A percentile compares a stretch with the other conserved stretches of the same genome.
Evolutionary conservation across 2,113 vertebrate genomes (phyloP).

Genomic region (Peucedramus taeniatus): DNA sequence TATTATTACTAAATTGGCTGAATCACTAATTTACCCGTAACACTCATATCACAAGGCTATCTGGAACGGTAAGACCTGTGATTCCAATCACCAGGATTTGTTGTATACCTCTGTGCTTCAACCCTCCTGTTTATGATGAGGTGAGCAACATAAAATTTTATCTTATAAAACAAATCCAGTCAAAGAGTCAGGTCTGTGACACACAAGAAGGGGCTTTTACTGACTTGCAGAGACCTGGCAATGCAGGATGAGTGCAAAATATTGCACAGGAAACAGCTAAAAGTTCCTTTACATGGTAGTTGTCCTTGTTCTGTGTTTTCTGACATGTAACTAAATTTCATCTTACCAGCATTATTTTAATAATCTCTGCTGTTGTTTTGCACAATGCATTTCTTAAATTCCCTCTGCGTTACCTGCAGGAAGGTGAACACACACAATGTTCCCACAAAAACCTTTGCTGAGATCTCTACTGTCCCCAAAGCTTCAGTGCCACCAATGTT

Average conservation of each 20-base stretch:
- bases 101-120: background rate
- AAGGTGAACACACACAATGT: background rate
- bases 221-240: background rate
- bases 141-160: background rate
- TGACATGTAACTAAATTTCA: background rate
- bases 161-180: background rate
- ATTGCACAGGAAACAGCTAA: background rate
- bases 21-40: too few relatives aligned
- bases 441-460: background rate
- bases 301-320: background rate
- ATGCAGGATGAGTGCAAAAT: background rate
- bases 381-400: background rate
- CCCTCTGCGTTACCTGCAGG: background rate
- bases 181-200: background rate
- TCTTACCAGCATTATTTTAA: background rate
- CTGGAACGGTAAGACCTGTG: background rate
- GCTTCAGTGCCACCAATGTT: too few relatives aligned
- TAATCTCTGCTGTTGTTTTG: background rate
- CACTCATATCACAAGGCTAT: background rate
- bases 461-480: background rate
- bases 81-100: background rate
- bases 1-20: too few relatives aligned
- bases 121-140: background rate
- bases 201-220: background rate
- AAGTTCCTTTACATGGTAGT: background rate